A percentile compares a stretch with the other conserved stretches of the same genome.
Evolutionary conservation across 2,888 invertebrate genomes (phyloP).

Genomic region (Andricus curvator): DNA sequence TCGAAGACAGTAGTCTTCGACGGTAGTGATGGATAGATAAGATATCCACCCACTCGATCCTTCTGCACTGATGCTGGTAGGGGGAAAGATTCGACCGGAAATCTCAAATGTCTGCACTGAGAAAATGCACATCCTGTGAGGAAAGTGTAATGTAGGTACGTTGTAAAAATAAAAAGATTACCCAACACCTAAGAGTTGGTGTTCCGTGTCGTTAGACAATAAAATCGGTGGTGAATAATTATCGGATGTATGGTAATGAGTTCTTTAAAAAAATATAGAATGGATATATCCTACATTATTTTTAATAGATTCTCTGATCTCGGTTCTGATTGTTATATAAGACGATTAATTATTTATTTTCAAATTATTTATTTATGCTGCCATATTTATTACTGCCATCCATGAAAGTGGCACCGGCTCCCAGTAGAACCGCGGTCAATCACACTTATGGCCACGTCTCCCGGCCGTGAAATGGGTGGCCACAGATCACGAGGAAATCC

Average conservation of each 20-base stretch:
- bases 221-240: conserved; percentile 23
- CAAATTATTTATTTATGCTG: too few species aligned
- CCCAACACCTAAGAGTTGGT: conserved; percentile 10
- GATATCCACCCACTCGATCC: background rate
- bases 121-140: conserved; percentile 28
- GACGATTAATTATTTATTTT: too few species aligned
- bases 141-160: conserved; percentile 19
- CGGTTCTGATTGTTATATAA: too few species aligned
- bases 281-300: background rate
- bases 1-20: background rate
- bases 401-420: too few species aligned
- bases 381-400: too few species aligned
- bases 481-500: too few species aligned
- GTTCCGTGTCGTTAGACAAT: conserved; percentile 14
- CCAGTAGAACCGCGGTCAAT: too few species aligned
- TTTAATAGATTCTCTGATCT: background rate
- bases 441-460: too few species aligned
- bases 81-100: conserved; percentile 14
- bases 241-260: background rate
- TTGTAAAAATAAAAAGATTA: conserved; percentile 28
- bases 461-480: too few species aligned
- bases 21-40: background rate
- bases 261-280: background rate
- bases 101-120: conserved; percentile 20
- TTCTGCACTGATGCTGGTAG: background rate